Conservation (phyloP, 2,797 vertebrate species). For the Novumbra hubbsi region DNA sequence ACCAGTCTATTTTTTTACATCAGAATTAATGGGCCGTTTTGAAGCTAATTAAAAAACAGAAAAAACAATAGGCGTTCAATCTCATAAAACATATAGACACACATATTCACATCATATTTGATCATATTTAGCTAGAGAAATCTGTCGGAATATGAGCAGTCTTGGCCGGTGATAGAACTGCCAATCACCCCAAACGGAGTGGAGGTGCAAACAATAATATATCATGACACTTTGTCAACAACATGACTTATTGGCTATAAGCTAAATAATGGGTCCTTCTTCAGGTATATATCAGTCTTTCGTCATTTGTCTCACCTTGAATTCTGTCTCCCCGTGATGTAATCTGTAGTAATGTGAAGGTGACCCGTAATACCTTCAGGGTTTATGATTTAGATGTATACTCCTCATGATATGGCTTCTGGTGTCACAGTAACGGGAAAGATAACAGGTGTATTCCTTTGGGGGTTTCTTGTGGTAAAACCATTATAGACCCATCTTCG, state of each 20-base stretch:
- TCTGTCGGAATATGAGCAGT: background rate
- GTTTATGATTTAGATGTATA: slow-evolving; percentile 71
- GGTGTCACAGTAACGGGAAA: slow-evolving; percentile 66
- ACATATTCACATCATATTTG: no score
- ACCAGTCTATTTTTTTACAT: background rate
- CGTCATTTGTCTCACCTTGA: slow-evolving; percentile 67
- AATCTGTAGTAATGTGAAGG: slow-evolving; percentile 60
- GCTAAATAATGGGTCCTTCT: background rate
- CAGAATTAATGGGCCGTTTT: background rate
- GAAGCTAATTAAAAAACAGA: background rate
- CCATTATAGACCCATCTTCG: slow-evolving; percentile 77
- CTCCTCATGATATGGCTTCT: slow-evolving; percentile 70
- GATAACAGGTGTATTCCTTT: slow-evolving; percentile 73
- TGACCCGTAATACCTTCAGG: slow-evolving; percentile 64
- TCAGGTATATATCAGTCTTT: background rate
- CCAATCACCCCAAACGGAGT: background rate
- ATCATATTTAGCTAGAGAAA: background rate
- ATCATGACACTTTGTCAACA: background rate
- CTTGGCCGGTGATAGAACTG: background rate
- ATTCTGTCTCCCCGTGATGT: slow-evolving; percentile 65
- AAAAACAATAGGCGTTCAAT: background rate
- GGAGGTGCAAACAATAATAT: background rate
- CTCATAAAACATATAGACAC: background rate
- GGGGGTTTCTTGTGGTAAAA: slow-evolving; percentile 70
- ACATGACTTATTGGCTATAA: background rate